Conservation (phyloP, 2,888 invertebrate species). For the Linnaemya vulpina region DNA sequence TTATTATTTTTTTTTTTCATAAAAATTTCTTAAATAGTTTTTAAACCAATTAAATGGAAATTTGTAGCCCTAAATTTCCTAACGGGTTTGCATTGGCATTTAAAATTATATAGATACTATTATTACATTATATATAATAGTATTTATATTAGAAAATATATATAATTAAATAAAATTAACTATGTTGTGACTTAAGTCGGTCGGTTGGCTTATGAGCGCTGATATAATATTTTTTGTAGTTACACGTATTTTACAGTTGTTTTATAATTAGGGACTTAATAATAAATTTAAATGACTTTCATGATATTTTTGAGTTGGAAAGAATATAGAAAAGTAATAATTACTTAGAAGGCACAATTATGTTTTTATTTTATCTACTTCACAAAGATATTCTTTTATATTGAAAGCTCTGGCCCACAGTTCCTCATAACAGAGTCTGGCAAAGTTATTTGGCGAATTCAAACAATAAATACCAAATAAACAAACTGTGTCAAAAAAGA, state of each 20-base stretch:
- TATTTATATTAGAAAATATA: neutral
- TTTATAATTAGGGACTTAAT: slow-evolving; percentile 14
- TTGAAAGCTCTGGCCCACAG: neutral
- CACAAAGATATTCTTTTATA: slow-evolving; percentile 71
- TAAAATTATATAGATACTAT: neutral
- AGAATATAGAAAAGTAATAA: slow-evolving; percentile 58
- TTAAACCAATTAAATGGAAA: slow-evolving; percentile 31
- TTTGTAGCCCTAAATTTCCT: slow-evolving; percentile 10
- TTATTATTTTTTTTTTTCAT: slow-evolving; percentile 17
- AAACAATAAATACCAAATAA: no score
- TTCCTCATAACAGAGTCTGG: slow-evolving; percentile 8
- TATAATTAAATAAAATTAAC: slow-evolving; percentile 32
- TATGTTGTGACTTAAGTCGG: slow-evolving; percentile 62
- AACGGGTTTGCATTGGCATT: slow-evolving; percentile 11
- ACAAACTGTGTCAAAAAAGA: neutral
- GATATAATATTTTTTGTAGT: slow-evolving; percentile 2
- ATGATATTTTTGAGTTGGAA: slow-evolving; percentile 32
- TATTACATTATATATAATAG: neutral
- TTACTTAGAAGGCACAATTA: slow-evolving; percentile 72
- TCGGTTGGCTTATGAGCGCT: slow-evolving; percentile 47
- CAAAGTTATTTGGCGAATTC: neutral
- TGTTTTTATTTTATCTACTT: slow-evolving; percentile 53
- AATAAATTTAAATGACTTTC: slow-evolving; percentile 53
- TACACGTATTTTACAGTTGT: slow-evolving; percentile 21
- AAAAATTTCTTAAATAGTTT: slow-evolving; percentile 16